phyloP scores from a whole-genome alignment of 2,888 invertebrate genomes.

The Esperia sulphurella region DNA sequence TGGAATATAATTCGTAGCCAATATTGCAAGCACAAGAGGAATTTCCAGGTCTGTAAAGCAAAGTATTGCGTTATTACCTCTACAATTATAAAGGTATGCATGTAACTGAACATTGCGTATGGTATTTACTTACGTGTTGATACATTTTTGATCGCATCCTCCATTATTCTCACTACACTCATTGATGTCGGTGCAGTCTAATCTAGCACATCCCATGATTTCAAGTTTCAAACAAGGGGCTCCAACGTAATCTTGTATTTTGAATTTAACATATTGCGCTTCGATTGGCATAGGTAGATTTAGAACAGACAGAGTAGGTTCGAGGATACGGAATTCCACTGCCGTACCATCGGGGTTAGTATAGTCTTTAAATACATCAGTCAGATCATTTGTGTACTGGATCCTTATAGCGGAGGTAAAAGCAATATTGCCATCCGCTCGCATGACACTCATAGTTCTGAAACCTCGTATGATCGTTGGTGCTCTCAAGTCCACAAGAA shows the following conservation, averaged over 20 bases:
- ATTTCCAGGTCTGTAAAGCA: constrained; percentile 84
- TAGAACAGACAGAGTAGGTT: constrained; percentile 93
- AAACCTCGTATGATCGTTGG: constrained; percentile 94
- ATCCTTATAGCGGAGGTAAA: constrained; percentile 94
- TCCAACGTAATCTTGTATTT: constrained; percentile 91
- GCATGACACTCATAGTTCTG: constrained; percentile 92
- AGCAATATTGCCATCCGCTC: constrained; percentile 90
- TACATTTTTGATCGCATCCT: constrained; percentile 95
- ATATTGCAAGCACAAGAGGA: constrained; percentile 93
- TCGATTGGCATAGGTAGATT: constrained; percentile 95
- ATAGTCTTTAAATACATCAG: constrained; percentile 94
- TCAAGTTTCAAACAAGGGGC: constrained; percentile 94
- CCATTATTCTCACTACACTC: constrained; percentile 93
- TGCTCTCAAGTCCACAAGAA: constrained; percentile 91
- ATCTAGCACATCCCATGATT: constrained; percentile 94
- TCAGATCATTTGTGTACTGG: constrained; percentile 92
- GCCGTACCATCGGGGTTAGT: constrained; percentile 95
- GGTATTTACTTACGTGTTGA: constrained; percentile 84
- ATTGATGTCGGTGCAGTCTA: constrained; percentile 93
- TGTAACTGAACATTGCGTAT: neutral
- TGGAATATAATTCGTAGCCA: constrained; percentile 92
- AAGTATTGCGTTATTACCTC: neutral
- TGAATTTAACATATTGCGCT: constrained; percentile 91
- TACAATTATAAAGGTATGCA: neutral
- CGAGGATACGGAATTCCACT: constrained; percentile 93